These are phyloP conservation scores for Ormyrus rosae DNA, from an alignment of 2,888 invertebrate species.

Conservation along the genomic window DNA sequence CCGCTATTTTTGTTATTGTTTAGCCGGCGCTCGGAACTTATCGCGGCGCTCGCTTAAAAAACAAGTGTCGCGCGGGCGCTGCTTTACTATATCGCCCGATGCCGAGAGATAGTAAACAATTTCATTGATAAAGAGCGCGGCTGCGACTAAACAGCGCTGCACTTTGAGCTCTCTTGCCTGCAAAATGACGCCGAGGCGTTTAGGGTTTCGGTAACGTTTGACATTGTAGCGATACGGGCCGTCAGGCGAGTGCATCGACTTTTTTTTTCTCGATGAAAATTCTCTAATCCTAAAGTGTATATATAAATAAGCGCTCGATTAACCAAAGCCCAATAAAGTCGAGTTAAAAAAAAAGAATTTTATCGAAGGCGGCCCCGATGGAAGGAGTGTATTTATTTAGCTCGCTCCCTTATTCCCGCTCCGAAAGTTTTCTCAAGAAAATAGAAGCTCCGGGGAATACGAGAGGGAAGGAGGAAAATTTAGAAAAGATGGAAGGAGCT, in stretches of 20 bases:
- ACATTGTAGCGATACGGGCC: slow-evolving; percentile 12
- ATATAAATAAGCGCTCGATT: no score
- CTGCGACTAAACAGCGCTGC: slow-evolving; percentile 22
- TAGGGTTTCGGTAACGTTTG: slow-evolving; percentile 25
- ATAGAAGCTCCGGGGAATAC: not conserved
- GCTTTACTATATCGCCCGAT: slow-evolving; percentile 8
- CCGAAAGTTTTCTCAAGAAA: slow-evolving; percentile 20
- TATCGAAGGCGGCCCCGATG: no score
- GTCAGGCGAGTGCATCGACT: no score
- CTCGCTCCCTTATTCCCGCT: no score
- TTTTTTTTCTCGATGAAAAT: no score
- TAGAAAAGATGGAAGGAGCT: not conserved
- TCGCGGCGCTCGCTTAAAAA: slow-evolving; percentile 14
- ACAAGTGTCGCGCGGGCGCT: not conserved
- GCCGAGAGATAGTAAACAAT: slow-evolving; percentile 43
- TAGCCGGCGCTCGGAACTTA: slow-evolving; percentile 29
- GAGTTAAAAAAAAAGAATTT: no score
- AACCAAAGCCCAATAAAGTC: no score
- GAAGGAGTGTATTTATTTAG: no score
- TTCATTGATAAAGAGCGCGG: slow-evolving; percentile 40
- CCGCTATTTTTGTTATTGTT: slow-evolving; percentile 42
- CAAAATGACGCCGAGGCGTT: slow-evolving; percentile 12
- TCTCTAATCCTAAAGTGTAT: no score
- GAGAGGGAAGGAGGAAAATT: slow-evolving; percentile 27
- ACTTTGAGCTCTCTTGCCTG: slow-evolving; percentile 21